Evolutionary conservation across 2,113 vertebrate genomes (phyloP), one percentile per base, ranked within the genome.

Genomic region (Australoheros scitulus): DNA sequence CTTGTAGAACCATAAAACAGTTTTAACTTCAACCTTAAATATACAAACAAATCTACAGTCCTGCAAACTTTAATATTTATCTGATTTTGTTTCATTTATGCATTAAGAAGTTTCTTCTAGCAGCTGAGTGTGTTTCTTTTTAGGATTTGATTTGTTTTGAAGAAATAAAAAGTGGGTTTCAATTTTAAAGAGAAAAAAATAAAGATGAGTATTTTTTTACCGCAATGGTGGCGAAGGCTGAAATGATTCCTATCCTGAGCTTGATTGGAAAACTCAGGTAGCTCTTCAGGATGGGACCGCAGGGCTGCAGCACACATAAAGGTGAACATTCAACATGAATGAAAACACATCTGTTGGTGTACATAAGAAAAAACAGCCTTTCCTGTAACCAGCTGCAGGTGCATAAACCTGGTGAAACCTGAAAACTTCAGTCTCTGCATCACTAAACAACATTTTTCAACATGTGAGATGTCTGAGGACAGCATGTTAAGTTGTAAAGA

Each of bases 201-300:
- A 70, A 50, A 50, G n/a, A 7, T 68, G 41, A 68, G 64, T 68
- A 3, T n/a, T 11, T 47, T 6, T 52, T 70, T 70, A 94, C 94
- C 83, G 85, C 7, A 2, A 94, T 84, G 22, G 94, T 94, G 79
- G 92, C 86, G 2, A 94, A 83, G 11, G 93, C 89, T 7, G 94
- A 94, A 26, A 94, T 93, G 75, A 94, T 91, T 52, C 94, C 94
- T 13, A 94, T 93, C 43, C 88, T 58, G 13, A 94, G 84, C 77
- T 92, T 93, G 81, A 94, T 88, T 57, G 93, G 93, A 36, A 94
- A 92, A 38, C 79, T 87, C 75, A 93, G 59, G 86, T 94, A 83
- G 17, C 87, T 87, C 88, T 93, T 94, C 76, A 94, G 87, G 81
- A 94, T 86, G 7, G 91, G 87, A 26, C 94, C 93, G 7, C 94